Percentiles rank a stretch among this genome's conserved stretches.
Conservation (phyloP, 1,140 invertebrate genomes). For the Brachionus asplanchnoidis region DNA sequence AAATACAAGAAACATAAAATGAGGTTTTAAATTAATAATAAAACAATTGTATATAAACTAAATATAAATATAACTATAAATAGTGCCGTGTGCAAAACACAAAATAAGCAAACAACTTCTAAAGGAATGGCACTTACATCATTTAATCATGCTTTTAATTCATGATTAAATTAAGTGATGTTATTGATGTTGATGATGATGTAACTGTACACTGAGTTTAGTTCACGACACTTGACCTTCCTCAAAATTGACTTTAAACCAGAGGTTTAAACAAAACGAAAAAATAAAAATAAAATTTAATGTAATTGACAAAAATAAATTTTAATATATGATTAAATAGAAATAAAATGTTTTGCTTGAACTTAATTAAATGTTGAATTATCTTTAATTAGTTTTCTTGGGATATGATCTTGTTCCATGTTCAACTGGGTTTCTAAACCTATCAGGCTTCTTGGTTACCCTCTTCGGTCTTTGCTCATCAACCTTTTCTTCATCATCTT, state of each 20-base stretch:
- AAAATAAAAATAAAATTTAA: not conserved
- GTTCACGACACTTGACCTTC: not conserved
- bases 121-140: conserved; percentile 15
- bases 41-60: not conserved
- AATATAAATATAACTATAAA: conserved; percentile 12
- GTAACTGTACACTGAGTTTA: not conserved
- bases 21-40: conserved; percentile 10
- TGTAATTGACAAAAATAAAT: not conserved
- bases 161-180: not conserved
- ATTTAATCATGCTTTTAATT: conserved; percentile 23
- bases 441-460: not conserved
- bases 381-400: not conserved
- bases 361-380: not conserved
- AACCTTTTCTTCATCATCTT: not conserved
- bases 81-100: conserved; percentile 3
- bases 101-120: not conserved
- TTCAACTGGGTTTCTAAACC: not conserved
- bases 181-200: not conserved
- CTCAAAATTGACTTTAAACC: not conserved
- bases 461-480: not conserved
- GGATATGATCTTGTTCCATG: not conserved
- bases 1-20: not conserved
- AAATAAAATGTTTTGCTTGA: not conserved
- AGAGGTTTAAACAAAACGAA: not conserved
- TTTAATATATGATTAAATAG: not conserved